Conservation (phyloP, 2,113 vertebrate genomes). For the Rhea pennata region DNA sequence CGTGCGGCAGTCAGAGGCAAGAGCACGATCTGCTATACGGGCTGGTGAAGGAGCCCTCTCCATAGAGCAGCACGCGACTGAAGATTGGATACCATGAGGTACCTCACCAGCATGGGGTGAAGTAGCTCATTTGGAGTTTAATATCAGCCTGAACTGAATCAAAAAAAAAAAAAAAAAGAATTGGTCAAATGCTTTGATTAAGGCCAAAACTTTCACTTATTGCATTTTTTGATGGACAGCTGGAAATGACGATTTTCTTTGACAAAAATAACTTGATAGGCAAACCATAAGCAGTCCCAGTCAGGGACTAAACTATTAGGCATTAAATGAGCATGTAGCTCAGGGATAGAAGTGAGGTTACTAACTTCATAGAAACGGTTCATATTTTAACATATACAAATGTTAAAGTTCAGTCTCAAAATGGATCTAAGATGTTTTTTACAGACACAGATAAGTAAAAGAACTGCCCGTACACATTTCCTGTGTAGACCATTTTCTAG, state of each 20-base stretch:
- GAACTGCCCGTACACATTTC: background rate
- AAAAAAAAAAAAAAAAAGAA: background rate
- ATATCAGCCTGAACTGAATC: background rate
- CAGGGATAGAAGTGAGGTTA: background rate
- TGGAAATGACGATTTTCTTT: background rate
- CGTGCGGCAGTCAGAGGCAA: background rate
- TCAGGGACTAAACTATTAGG: background rate
- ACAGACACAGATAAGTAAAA: background rate
- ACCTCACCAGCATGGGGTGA: accelerated
- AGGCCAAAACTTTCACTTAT: background rate
- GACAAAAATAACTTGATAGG: background rate
- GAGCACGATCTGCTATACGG: background rate
- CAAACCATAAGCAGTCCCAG: background rate
- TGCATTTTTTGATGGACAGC: background rate
- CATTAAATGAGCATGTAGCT: background rate
- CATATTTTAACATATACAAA: background rate
- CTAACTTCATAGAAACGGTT: background rate
- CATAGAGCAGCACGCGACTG: background rate
- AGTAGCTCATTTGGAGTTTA: background rate
- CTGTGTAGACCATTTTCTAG: background rate
- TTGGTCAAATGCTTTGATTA: background rate
- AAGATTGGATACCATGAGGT: background rate
- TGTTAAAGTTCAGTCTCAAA: background rate
- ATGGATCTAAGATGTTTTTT: background rate
- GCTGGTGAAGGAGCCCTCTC: background rate